These are phyloP conservation scores for Drosophila melanocephala DNA, from an alignment of 2,888 invertebrate species.

Conservation along the genomic window DNA sequence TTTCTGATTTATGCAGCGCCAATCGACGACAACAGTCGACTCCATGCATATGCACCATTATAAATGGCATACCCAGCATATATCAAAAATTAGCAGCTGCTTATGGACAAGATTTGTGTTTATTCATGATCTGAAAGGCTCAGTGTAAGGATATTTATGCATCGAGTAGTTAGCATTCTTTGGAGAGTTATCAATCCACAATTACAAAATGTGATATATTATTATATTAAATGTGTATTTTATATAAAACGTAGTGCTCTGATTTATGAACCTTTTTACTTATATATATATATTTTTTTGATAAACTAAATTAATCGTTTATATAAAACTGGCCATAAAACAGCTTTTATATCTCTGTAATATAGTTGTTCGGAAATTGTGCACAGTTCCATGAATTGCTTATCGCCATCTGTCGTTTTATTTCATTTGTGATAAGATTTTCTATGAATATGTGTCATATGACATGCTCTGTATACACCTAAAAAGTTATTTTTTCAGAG, in stretches of 20 bases:
- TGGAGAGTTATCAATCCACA: background rate
- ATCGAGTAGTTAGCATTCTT: background rate
- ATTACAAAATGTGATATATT: background rate
- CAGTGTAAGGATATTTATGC: background rate
- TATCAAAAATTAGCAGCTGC: conserved; percentile 23
- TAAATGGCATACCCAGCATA: conserved; percentile 19
- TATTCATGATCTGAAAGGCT: conserved; percentile 1
- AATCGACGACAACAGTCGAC: conserved; percentile 50
- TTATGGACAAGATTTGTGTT: conserved; percentile 10
- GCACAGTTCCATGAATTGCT: background rate
- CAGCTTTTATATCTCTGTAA: background rate
- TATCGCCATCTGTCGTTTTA: background rate
- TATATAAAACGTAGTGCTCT: background rate
- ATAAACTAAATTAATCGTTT: background rate
- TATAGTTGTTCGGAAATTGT: background rate
- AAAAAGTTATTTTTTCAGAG: background rate
- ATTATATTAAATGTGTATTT: background rate
- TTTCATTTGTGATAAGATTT: background rate
- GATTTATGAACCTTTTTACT: background rate
- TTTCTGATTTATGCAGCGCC: conserved; percentile 68
- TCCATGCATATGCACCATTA: conserved; percentile 58
- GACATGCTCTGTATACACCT: background rate
- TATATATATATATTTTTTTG: background rate
- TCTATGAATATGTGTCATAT: conserved; percentile 18
- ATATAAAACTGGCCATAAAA: background rate